Base-by-base conservation (phyloP, 2,888 invertebrate species). In the Strigamia transsilvanica region DNA sequence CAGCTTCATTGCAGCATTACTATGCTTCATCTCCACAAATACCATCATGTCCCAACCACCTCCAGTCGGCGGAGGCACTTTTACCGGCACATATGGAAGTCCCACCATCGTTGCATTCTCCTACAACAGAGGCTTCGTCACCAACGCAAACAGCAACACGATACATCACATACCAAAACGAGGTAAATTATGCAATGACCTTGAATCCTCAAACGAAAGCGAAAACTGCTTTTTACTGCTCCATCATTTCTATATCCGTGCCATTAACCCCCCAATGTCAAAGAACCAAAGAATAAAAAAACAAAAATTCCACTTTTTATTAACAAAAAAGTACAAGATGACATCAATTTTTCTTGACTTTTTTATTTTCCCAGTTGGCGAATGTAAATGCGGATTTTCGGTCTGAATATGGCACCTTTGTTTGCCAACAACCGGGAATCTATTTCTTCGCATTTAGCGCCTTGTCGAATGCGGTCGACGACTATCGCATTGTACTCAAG, bases 381-480 rank as follows among this genome's bases (percentile, higher is more conserved):
- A 82, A 83, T 42, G 83, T 83, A 10, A 83, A 82, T 79, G 82
- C 82, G 13, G 79, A 80, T 66, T 77, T 83, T 41, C 42, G 83
- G n/a, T 77, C 34, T 5, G 83, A 83, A 21, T 83, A 82, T 73
- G 83, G 83, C 13, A 83, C 82, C 15, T 83, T 83, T 32, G 80
- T 83, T 18, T 82, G 82, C 38, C 80, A 82, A 42, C 23, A 51
- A n/a, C 80, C 42, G 5, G 83, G 83, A 77, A 56, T 82, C 13
- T 83, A 83, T 61, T 34, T 82, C 12, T 83, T 83, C 77, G 77
- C 82, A 12, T 32, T 83, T 15, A 61, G 82, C 15, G 83, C 83
- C 5, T 80, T 83, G 2, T 83, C 83, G 10, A 83, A 83, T 23
- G 82, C 66, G 3, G 32, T 66, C 1, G 56, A 82, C 15, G 83